Conservation (phyloP, 2,797 vertebrate genomes). For the Sorex maritimensis region DNA sequence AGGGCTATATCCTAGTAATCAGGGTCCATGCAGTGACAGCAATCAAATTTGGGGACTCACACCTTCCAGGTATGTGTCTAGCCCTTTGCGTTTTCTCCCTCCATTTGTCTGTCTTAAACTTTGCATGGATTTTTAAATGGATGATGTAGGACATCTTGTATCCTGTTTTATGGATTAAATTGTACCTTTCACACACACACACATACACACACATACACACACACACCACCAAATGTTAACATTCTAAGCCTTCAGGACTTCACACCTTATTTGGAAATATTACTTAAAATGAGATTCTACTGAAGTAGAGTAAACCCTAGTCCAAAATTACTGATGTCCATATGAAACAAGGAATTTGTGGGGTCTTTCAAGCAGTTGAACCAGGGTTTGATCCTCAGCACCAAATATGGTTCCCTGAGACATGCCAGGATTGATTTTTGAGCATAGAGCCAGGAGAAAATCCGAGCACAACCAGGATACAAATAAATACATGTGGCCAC, state of each 20-base stretch:
- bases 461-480: too few relatives aligned
- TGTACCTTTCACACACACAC: not conserved
- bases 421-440: too few relatives aligned
- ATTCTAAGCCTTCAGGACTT: not conserved
- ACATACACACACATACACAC: too few relatives aligned
- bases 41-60: too few relatives aligned
- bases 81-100: not conserved
- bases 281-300: too few relatives aligned
- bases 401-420: too few relatives aligned
- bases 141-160: not conserved
- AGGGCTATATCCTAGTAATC: too few relatives aligned
- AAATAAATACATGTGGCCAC: too few relatives aligned
- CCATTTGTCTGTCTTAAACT: not conserved
- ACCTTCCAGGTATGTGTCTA: not conserved
- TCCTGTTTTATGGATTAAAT: not conserved
- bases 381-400: too few relatives aligned
- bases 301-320: not conserved
- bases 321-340: not conserved
- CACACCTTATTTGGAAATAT: not conserved
- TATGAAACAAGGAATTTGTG: not conserved
- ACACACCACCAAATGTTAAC: not conserved
- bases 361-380: not conserved
- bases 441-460: too few relatives aligned
- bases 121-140: not conserved
- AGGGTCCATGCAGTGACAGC: too few relatives aligned